A percentile compares a stretch with the other conserved stretches of the same genome.
phyloP scores from a whole-genome alignment of 2,888 invertebrate species.

The Drosophila maculinotata region DNA sequence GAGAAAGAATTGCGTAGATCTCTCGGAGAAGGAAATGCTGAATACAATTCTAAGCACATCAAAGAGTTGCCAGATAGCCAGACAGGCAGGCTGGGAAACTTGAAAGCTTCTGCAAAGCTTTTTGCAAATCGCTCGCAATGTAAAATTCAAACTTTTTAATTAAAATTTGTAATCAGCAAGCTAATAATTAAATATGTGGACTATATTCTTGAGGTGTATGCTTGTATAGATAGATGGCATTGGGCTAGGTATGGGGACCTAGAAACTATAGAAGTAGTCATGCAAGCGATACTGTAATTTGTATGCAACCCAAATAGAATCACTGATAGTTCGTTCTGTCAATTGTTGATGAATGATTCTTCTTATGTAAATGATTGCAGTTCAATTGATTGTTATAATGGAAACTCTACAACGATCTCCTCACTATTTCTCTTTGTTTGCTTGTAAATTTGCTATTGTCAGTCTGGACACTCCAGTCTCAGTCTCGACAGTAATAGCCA shows the following conservation, averaged over 20 bases:
- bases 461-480: constrained; percentile 4
- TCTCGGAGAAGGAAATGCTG: constrained; percentile 1
- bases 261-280: not conserved
- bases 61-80: constrained; percentile 31
- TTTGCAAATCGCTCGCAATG: constrained; percentile 2
- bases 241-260: constrained; percentile 17
- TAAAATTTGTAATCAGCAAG: constrained; percentile 18
- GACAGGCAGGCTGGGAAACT: constrained; percentile 22
- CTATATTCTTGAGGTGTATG: constrained; percentile 5
- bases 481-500: not conserved
- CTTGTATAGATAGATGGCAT: constrained; percentile 9
- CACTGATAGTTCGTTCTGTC: constrained; percentile 8
- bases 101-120: constrained; percentile 46
- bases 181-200: constrained; percentile 9
- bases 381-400: constrained; percentile 1
- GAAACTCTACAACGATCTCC: constrained; percentile 8
- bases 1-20: constrained; percentile 14
- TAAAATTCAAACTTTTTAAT: constrained; percentile 24
- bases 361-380: constrained; percentile 37
- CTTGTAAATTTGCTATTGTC: not conserved
- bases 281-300: not conserved
- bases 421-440: not conserved
- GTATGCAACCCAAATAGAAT: not conserved
- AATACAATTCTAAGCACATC: constrained; percentile 2
- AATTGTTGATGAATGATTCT: constrained; percentile 2